Percentiles rank a stretch among this genome's conserved stretches.
Conservation (phyloP, 2,888 invertebrate genomes). For the Diaperis boleti region DNA sequence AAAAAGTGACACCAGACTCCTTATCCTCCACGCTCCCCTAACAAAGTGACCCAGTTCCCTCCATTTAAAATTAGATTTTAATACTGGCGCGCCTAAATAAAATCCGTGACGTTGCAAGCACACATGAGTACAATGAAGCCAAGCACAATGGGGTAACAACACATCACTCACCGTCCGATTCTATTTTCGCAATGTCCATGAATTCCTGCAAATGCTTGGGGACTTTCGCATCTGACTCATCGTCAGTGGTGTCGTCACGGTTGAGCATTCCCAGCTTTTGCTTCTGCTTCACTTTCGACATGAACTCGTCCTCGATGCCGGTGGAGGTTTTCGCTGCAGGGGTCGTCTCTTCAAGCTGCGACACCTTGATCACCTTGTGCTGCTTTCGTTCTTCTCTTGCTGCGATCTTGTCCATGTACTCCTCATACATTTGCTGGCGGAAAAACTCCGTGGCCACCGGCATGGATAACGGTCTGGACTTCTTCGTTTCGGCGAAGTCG, state of each 20-base stretch:
- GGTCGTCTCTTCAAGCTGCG: constrained; percentile 65
- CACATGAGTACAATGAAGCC: constrained; percentile 2
- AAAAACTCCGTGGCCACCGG: constrained; percentile 74
- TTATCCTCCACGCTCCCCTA: not conserved
- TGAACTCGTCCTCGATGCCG: constrained; percentile 81
- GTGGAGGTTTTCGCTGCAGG: constrained; percentile 65
- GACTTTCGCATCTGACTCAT: constrained; percentile 65
- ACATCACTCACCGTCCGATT: constrained; percentile 67
- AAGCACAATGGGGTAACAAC: constrained; percentile 27
- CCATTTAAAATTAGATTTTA: constrained; percentile 16
- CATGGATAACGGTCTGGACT: constrained; percentile 53
- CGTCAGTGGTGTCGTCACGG: constrained; percentile 53
- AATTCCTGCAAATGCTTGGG: constrained; percentile 86
- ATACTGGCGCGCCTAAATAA: not conserved
- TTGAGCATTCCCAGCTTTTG: constrained; percentile 69
- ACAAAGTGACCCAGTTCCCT: not conserved
- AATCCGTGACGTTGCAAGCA: constrained; percentile 20
- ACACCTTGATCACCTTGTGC: constrained; percentile 84
- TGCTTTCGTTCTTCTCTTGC: constrained; percentile 83
- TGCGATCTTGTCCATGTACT: constrained; percentile 83
- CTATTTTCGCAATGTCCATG: constrained; percentile 67
- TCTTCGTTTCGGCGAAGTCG: constrained; percentile 64
- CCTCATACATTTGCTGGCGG: constrained; percentile 86
- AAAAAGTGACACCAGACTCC: no score
- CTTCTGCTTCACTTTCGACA: constrained; percentile 79